A percentile compares a stretch with the other conserved stretches of the same genome.
phyloP scores from a whole-genome alignment of 2,113 vertebrate species.

The Hiodon alosoides region DNA sequence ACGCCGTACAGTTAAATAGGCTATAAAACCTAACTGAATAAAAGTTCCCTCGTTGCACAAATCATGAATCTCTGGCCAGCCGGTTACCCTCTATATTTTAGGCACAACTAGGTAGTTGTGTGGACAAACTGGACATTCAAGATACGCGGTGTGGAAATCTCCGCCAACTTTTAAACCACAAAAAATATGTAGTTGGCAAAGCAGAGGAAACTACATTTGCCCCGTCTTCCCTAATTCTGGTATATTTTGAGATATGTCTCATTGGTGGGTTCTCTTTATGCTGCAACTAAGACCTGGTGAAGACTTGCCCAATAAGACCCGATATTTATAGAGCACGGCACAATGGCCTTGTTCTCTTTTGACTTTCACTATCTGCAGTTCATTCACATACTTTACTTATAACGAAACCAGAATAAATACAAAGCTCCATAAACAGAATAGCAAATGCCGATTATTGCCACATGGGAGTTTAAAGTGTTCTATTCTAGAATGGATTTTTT shows the following conservation, averaged over 20 bases:
- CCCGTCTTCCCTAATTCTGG: conserved; percentile 42
- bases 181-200: conserved; percentile 27
- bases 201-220: conserved; percentile 12
- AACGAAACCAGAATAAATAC: not conserved
- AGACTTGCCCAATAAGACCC: conserved; percentile 45
- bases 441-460: too few relatives aligned
- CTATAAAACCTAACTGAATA: not conserved
- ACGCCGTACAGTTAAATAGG: not conserved
- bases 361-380: conserved; percentile 36
- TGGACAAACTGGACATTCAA: not conserved
- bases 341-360: not conserved
- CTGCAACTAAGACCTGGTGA: conserved; percentile 28
- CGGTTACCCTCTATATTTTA: not conserved
- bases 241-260: conserved; percentile 36
- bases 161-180: conserved; percentile 1
- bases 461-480: too few relatives aligned
- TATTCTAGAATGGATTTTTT: too few relatives aligned
- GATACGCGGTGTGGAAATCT: conserved; percentile 32
- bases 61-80: not conserved
- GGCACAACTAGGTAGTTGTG: not conserved
- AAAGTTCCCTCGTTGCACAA: not conserved
- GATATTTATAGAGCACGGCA: not conserved
- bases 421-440: too few relatives aligned
- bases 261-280: conserved; percentile 23
- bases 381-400: not conserved